phyloP scores from a whole-genome alignment of 2,113 vertebrate species.

The Chionis minor region DNA sequence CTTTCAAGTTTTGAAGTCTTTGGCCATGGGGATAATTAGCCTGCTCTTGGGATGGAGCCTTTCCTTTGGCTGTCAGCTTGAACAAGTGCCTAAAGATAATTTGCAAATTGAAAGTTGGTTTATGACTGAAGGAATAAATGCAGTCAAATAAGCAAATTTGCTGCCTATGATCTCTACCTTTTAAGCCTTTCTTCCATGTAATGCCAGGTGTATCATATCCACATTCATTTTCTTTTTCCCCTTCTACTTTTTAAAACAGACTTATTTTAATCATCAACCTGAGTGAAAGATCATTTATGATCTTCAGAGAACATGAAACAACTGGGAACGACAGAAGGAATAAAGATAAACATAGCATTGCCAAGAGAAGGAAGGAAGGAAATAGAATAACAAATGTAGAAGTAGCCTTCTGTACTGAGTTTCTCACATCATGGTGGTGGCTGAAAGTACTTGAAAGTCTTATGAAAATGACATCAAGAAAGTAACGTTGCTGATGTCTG shows the following conservation, averaged over 20 bases:
- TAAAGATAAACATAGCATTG: neutral
- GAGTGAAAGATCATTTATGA: neutral
- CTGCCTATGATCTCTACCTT: neutral
- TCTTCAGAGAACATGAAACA: neutral
- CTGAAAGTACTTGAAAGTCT: neutral
- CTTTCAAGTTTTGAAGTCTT: slow-evolving; percentile 50
- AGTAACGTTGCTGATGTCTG: neutral
- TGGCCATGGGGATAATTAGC: slow-evolving; percentile 50
- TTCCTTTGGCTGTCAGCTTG: slow-evolving; percentile 34
- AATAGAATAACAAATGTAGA: neutral
- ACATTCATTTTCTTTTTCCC: neutral
- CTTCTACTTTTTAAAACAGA: neutral
- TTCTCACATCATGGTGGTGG: neutral
- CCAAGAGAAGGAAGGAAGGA: neutral
- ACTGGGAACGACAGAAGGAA: neutral
- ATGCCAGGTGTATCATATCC: neutral
- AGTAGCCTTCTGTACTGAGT: neutral
- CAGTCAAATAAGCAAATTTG: slow-evolving; percentile 29
- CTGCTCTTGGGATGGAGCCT: neutral
- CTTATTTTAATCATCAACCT: neutral
- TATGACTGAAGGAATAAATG: neutral
- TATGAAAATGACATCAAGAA: neutral
- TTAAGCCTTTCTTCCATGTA: neutral
- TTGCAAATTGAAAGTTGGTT: slow-evolving; percentile 31
- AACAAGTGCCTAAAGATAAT: slow-evolving; percentile 45